Evolutionary conservation across 2,113 vertebrate species (phyloP).

Genomic region (Pomatorhinus ruficollis): DNA sequence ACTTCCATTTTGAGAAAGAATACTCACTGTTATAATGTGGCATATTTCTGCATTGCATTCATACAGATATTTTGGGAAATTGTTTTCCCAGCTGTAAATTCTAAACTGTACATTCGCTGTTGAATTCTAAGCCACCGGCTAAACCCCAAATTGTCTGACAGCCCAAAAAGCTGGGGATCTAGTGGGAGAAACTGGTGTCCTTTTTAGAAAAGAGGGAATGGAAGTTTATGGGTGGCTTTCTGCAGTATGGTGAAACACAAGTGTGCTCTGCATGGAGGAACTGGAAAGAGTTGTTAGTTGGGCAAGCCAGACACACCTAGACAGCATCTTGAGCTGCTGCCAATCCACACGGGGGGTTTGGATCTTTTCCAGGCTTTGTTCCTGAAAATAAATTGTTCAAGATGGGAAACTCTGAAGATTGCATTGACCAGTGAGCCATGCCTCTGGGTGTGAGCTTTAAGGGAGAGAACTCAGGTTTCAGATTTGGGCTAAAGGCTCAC

Average conservation of each 20-base stretch:
- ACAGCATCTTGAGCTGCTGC: conserved; percentile 52
- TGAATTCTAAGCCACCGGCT: not conserved
- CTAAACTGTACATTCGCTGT: not conserved
- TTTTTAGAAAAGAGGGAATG: not conserved
- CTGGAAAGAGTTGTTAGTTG: conserved; percentile 40
- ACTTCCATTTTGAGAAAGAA: conserved; percentile 57
- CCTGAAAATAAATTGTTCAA: conserved; percentile 61
- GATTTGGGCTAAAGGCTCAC: not conserved
- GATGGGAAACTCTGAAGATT: conserved; percentile 40
- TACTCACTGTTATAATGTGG: conserved; percentile 8
- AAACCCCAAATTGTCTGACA: not conserved
- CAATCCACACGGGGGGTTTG: not conserved
- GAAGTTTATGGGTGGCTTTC: not conserved
- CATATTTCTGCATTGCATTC: conserved; percentile 25
- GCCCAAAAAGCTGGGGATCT: not conserved
- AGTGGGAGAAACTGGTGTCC: not conserved
- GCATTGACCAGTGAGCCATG: conserved; percentile 10
- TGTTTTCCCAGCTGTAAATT: conserved; percentile 34
- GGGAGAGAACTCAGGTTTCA: not conserved
- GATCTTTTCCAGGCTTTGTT: conserved; percentile 56
- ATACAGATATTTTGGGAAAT: conserved; percentile 23
- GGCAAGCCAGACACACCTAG: conserved; percentile 61
- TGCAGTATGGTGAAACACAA: not conserved
- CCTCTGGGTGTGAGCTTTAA: not conserved
- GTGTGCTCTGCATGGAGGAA: not conserved